phyloP scores from a whole-genome alignment of 64 coral and sea anemone genomes.

The Orbicella faveolata region DNA sequence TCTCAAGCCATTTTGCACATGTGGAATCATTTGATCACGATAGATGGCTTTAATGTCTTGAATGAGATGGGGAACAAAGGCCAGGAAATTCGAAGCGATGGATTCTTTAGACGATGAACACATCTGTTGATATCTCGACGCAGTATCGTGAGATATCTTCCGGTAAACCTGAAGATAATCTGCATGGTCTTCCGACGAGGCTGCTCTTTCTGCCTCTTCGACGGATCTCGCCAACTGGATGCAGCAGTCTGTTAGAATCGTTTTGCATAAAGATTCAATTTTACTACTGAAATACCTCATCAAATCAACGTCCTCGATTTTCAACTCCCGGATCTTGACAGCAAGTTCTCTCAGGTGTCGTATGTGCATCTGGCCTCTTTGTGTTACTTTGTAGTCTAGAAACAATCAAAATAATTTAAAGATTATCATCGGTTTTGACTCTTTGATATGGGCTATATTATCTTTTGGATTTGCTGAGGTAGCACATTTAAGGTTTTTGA shows the following conservation, averaged over 20 bases:
- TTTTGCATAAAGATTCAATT: background rate
- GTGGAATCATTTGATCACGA: background rate
- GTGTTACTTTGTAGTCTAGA: constrained; percentile 2
- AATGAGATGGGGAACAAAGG: background rate
- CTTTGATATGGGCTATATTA: too few relatives aligned
- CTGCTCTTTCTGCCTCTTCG: background rate
- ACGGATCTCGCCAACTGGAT: background rate
- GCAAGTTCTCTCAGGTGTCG: constrained; percentile 12
- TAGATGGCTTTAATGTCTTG: constrained; percentile 1
- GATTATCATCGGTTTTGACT: too few relatives aligned
- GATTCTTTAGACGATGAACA: background rate
- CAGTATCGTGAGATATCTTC: background rate
- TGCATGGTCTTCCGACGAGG: background rate
- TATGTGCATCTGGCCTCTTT: constrained; percentile 26
- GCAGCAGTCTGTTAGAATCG: constrained; percentile 34
- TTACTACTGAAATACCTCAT: background rate
- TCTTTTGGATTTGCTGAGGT: too few relatives aligned
- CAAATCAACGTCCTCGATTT: background rate
- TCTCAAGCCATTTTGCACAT: background rate
- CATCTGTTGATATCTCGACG: background rate
- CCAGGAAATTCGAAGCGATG: background rate
- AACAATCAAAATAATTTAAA: background rate
- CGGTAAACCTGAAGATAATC: background rate
- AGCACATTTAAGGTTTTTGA: too few relatives aligned
- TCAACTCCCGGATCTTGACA: background rate